These are phyloP conservation scores for Spilogale gracilis DNA, from an alignment of 2,113 vertebrate species.

Conservation along the genomic window DNA sequence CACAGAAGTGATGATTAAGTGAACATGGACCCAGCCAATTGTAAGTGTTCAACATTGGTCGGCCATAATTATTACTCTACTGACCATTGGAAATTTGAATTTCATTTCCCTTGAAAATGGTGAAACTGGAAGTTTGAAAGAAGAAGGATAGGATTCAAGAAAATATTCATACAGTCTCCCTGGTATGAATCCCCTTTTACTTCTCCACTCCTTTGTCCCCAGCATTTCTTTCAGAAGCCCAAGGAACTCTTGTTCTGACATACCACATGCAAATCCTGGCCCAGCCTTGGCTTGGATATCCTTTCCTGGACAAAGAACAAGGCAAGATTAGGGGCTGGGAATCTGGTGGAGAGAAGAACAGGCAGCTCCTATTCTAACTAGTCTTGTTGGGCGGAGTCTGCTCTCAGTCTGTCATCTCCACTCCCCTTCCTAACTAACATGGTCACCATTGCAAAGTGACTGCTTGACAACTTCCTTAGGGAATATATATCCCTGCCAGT, in stretches of 20 bases:
- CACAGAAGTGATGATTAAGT: neutral
- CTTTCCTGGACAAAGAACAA: constrained; percentile 47
- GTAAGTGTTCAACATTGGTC: neutral
- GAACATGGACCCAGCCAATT: neutral
- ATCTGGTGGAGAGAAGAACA: neutral
- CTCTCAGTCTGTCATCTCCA: neutral
- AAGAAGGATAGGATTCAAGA: neutral
- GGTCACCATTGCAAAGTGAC: neutral
- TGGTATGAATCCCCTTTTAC: neutral
- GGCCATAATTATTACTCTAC: neutral
- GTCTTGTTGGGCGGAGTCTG: neutral
- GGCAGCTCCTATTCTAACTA: neutral
- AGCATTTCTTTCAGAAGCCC: constrained; percentile 35
- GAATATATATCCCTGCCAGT: neutral
- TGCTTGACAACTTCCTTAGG: neutral
- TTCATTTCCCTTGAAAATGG: neutral
- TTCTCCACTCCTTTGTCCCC: neutral
- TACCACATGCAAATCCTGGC: neutral
- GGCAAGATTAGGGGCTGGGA: constrained; percentile 27
- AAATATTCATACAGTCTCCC: neutral
- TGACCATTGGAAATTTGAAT: neutral
- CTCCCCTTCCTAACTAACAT: neutral
- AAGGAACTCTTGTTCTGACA: constrained; percentile 28
- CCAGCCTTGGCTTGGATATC: constrained; percentile 29
- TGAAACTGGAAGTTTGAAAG: constrained; percentile 10